phyloP scores from a whole-genome alignment of 2,888 invertebrate species.

The Monochamus alternatus region DNA sequence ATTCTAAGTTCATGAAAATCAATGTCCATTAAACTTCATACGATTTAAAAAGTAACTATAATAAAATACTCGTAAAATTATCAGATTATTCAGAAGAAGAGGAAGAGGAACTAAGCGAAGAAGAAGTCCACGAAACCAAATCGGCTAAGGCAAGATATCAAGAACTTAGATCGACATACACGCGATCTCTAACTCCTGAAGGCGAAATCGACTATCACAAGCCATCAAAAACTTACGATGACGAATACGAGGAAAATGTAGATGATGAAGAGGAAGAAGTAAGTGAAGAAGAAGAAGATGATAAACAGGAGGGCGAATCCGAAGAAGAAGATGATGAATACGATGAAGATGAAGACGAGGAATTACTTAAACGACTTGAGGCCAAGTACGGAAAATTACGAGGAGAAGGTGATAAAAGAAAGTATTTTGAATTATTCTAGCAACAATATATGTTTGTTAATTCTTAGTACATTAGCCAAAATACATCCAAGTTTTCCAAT shows the following conservation, averaged over 20 bases:
- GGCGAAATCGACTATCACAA: conserved; percentile 60
- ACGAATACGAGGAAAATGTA: conserved; percentile 67
- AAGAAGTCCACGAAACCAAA: conserved; percentile 57
- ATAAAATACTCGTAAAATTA: background rate
- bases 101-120: conserved; percentile 61
- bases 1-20: background rate
- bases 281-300: conserved; percentile 66
- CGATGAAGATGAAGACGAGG: conserved; percentile 79
- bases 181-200: conserved; percentile 64
- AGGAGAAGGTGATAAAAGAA: conserved; percentile 60
- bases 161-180: conserved; percentile 66
- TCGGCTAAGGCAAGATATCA: conserved; percentile 65
- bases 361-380: conserved; percentile 80
- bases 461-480: conserved; percentile 25
- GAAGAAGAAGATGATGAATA: conserved; percentile 70
- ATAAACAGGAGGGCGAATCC: conserved; percentile 71
- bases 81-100: conserved; percentile 69
- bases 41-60: too few species aligned
- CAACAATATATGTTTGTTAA: background rate
- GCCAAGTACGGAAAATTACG: conserved; percentile 83
- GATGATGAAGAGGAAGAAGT: conserved; percentile 70
- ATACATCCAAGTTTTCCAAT: background rate
- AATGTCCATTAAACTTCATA: too few species aligned
- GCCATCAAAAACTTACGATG: conserved; percentile 59
- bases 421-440: background rate